Base-by-base conservation (phyloP, 2,113 vertebrate genomes). In the Cyanocitta stelleri region DNA sequence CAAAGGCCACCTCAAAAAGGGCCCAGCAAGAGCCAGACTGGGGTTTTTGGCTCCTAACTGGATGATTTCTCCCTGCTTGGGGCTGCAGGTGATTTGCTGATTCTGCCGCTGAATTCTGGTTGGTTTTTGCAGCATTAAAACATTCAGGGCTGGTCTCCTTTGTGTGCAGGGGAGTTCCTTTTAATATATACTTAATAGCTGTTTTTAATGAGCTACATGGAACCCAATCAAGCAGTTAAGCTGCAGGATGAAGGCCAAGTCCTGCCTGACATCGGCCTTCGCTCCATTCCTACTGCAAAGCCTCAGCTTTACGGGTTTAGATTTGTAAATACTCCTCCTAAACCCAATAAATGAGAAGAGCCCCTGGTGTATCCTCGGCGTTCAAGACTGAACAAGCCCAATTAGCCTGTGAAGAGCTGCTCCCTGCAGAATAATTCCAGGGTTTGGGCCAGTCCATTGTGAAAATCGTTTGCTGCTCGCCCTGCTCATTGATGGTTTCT, bases 271-370 rank as follows among this genome's bases (percentile, higher is more conserved):
- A 76, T 16, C 62, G 69, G 54, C 39, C 49, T 81, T 37, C 82
- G 49, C 78, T 95, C 49, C 62, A 37, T 75, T 91, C 59, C 74
- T 85, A 48, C 85, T 89, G 59, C 81, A 94, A 94, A 97, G 92
- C 81, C 90, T 82, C 66, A 74, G 90, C 86, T 91, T 90, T 85
- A 73, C 0, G 1, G 64, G 33, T 90, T 94, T 88, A 71, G 51
- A 63, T 95, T 92, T 58, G 90, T 92, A 97, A 95, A 96, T 93
- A 86, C 64, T 77, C 63, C 87, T 82, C 69, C 74, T 95, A 95
- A 95, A 95, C 59, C 80, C 46, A 71, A 63, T 95, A 90, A 93
- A 92, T 89, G 80, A 86, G 92, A 89, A 66, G 27, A 84, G 86
- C 51, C 96, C 89, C 92, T 78, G 21, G 86, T 90, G 88, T 87